Evolutionary conservation across 1,140 invertebrate species (phyloP).

Genomic region (Temnothorax longispinosus): DNA sequence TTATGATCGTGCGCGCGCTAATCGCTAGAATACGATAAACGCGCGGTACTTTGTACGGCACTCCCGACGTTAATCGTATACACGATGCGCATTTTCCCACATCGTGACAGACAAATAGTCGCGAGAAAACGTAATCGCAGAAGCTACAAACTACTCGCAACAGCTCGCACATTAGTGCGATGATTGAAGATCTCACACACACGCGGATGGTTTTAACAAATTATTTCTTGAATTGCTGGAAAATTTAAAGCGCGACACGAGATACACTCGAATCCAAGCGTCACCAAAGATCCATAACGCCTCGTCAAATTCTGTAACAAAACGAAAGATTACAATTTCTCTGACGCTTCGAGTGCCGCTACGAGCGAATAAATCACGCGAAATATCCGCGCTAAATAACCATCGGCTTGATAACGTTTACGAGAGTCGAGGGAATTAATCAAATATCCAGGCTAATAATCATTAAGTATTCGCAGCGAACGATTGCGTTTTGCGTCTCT

Average conservation of each 20-base stretch:
- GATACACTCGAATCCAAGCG: neutral
- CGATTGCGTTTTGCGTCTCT: neutral
- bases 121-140: neutral
- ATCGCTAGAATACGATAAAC: conserved; percentile 4
- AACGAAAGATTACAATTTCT: neutral
- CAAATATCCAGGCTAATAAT: neutral
- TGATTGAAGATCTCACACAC: neutral
- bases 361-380: neutral
- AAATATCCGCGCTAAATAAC: neutral
- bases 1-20: neutral
- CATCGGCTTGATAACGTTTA: neutral
- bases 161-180: neutral
- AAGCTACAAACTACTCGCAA: neutral
- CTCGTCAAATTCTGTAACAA: neutral
- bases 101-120: neutral
- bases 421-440: neutral
- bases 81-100: conserved; percentile 8
- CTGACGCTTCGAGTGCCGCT: neutral
- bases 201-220: neutral
- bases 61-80: neutral
- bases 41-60: neutral
- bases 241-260: neutral
- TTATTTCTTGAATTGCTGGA: neutral
- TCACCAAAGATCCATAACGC: neutral
- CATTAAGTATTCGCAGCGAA: conserved; percentile 3